Evolutionary conservation across 1,140 invertebrate genomes (phyloP), one percentile per base, ranked within the genome.

Genomic region (Aricia agestis): DNA sequence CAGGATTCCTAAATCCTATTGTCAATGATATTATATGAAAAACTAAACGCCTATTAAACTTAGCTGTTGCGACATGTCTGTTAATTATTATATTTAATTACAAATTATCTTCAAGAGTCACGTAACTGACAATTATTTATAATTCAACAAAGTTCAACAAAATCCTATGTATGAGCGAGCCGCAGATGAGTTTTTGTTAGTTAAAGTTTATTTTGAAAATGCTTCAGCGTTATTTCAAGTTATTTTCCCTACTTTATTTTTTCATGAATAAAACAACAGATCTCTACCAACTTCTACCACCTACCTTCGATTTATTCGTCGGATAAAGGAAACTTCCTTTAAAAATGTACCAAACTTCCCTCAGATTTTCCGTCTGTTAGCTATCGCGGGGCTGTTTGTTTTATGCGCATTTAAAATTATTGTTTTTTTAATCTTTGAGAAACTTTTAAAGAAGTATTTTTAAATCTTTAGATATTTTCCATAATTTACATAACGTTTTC

Each of bases 241-340:
- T 84, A 87, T 87, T 87, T 89, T 85, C 81, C 87, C 78, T 81
- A 82, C 82, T 89, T 89, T 87, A 84, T 89, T 88, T 91, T 87
- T 90, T 89, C 87, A 91, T 91, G 89, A 91, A 91, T 91, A 91
- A 91, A 91, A 91, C 87, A 91, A 87, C 87, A 90, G 87, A 89
- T 86, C 84, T 85, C 84, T 87, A 85, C 85, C 80, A 89, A 85
- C 77, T 89, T 88, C 82, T 86, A 82, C 86, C 87, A 82, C 82
- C 89, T 84, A 91, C 89, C 89, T 91, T 91, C 89, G 89, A 91
- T 91, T 91, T 91, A 91, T 91, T 88, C 89, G 75, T 78, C 74
- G 87, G 87, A 90, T 91, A 90, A 90, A 91, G 86, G 82, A 90
- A 90, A 91, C 82, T 87, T 91, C 80, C 80, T 90, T 89, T 89